Conservation (phyloP, 2,113 vertebrate genomes). For the Coptodon rendalli region DNA sequence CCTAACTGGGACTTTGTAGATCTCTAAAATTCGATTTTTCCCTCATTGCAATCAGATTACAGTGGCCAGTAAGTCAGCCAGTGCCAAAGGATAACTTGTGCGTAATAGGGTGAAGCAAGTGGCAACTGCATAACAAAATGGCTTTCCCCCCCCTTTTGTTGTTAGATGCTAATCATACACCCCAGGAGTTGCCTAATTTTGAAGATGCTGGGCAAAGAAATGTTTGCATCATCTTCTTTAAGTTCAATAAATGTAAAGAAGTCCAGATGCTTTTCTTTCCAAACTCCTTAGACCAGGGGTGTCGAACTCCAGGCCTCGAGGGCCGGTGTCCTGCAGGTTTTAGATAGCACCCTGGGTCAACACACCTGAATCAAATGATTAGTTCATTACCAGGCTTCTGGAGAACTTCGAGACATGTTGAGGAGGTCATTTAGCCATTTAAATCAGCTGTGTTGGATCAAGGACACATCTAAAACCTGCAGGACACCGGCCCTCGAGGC, state of each 20-base stretch:
- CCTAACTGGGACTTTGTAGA: neutral
- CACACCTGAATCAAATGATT: too few relatives aligned
- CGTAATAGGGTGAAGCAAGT: neutral
- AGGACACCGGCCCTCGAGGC: too few relatives aligned
- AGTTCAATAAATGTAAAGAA: neutral
- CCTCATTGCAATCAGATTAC: neutral
- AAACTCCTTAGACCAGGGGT: neutral
- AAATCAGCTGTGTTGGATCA: too few relatives aligned
- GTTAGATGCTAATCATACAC: neutral
- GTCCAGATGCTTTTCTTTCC: neutral
- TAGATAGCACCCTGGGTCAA: too few relatives aligned
- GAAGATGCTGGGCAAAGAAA: neutral
- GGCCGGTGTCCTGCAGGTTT: too few relatives aligned
- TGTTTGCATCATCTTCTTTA: neutral
- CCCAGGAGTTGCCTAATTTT: fast-evolving
- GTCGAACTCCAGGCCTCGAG: too few relatives aligned
- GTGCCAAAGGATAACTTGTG: neutral
- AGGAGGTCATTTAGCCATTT: too few relatives aligned
- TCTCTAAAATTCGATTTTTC: fast-evolving
- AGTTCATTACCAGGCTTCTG: too few relatives aligned
- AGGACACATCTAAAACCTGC: too few relatives aligned
- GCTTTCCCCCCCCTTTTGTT: fast-evolving
- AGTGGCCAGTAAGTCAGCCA: neutral
- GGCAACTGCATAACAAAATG: neutral
- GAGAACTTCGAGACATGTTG: too few relatives aligned